These are phyloP conservation scores for Spodoptera littoralis DNA, from an alignment of 2,888 invertebrate species.

Conservation along the genomic window DNA sequence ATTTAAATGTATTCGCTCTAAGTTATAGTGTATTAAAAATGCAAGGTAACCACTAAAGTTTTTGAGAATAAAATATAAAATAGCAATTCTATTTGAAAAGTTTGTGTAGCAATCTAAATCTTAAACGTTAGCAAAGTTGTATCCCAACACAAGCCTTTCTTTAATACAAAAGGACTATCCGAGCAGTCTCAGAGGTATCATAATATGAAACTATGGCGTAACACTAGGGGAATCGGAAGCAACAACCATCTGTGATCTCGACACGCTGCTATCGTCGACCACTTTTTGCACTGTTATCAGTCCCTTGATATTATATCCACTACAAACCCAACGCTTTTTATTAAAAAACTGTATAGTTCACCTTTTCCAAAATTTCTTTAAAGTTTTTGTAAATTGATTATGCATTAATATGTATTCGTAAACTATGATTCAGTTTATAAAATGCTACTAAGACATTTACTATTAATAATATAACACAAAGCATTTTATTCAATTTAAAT, in stretches of 20 bases:
- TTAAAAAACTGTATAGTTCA: too few relatives aligned
- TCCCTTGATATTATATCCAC: background rate
- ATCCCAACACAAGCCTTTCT: constrained; percentile 25
- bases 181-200: constrained; percentile 18
- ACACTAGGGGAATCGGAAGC: constrained; percentile 10
- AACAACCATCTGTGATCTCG: constrained; percentile 25
- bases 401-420: too few relatives aligned
- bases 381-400: too few relatives aligned
- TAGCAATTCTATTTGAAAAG: constrained; percentile 12
- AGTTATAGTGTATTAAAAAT: too few relatives aligned
- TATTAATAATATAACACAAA: too few relatives aligned
- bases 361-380: too few relatives aligned
- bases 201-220: constrained; percentile 36
- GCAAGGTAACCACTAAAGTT: constrained; percentile 1
- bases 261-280: background rate
- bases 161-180: constrained; percentile 35
- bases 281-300: background rate
- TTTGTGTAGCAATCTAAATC: constrained; percentile 23
- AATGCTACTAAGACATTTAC: too few relatives aligned
- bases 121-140: constrained; percentile 32
- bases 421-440: too few relatives aligned
- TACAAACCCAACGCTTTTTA: background rate
- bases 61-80: constrained; percentile 4
- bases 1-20: too few relatives aligned
- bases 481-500: too few relatives aligned